phyloP scores from a whole-genome alignment of 2,113 vertebrate genomes.

The human (Homo sapiens) region DNA sequence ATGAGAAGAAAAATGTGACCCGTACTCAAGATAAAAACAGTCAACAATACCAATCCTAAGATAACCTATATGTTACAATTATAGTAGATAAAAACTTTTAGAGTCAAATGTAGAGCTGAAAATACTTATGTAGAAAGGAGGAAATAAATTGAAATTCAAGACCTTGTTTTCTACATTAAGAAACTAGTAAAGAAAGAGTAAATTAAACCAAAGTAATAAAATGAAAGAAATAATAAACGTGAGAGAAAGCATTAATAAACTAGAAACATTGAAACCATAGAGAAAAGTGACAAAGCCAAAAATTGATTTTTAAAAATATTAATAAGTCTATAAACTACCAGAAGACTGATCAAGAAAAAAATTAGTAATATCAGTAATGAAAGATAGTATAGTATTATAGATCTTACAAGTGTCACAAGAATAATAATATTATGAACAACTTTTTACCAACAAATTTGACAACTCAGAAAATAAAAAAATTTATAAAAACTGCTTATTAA shows the following conservation, averaged over 20 bases:
- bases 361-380: not conserved
- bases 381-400: not conserved
- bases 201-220: not conserved
- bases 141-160: not conserved
- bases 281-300: not conserved
- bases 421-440: not conserved
- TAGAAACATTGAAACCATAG: not conserved
- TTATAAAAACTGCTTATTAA: not conserved
- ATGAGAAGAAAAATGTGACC: not conserved
- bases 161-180: not conserved
- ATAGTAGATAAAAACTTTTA: not conserved
- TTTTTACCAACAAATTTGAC: not conserved
- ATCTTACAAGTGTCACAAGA: not conserved
- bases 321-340: not conserved
- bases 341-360: not conserved
- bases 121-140: not conserved
- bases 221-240: not conserved
- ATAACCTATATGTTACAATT: not conserved
- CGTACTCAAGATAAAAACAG: not conserved
- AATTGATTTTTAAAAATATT: not conserved
- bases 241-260: not conserved
- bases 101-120: not conserved
- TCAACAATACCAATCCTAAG: not conserved
- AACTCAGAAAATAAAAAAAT: not conserved
- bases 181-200: not conserved